Percentiles rank a stretch among this genome's conserved stretches.
Conservation (phyloP, 2,113 vertebrate species). For the Spizaetus ornatus region DNA sequence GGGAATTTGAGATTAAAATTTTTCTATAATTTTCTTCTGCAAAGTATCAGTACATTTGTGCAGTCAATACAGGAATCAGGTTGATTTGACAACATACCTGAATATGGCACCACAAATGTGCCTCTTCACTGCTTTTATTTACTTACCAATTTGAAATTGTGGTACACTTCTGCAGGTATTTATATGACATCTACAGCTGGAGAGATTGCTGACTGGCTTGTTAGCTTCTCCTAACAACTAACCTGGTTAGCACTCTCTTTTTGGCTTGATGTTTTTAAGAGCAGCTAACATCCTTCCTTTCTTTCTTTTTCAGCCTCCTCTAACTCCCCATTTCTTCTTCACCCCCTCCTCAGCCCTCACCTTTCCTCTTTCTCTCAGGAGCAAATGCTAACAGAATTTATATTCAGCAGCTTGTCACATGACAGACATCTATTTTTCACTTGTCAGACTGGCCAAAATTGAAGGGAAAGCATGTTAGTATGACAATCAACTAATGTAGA, state of each 20-base stretch:
- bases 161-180: not conserved
- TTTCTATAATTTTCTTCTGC: not conserved
- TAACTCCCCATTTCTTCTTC: not conserved
- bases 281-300: not conserved
- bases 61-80: not conserved
- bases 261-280: not conserved
- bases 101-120: not conserved
- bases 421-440: constrained; percentile 41
- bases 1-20: not conserved
- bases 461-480: not conserved
- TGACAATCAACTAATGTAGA: not conserved
- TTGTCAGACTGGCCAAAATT: constrained; percentile 34
- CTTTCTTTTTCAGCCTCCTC: not conserved
- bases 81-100: not conserved
- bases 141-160: not conserved
- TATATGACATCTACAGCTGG: not conserved
- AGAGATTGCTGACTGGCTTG: not conserved
- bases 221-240: not conserved
- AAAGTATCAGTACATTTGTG: not conserved
- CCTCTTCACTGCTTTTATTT: not conserved
- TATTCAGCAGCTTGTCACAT: constrained; percentile 32
- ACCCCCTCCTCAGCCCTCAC: not conserved
- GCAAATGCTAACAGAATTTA: constrained; percentile 44
- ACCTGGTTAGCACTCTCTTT: not conserved
- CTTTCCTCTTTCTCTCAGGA: not conserved